Evolutionary conservation across 2,888 invertebrate species (phyloP).

Genomic region (Drosophila neotestacea): DNA sequence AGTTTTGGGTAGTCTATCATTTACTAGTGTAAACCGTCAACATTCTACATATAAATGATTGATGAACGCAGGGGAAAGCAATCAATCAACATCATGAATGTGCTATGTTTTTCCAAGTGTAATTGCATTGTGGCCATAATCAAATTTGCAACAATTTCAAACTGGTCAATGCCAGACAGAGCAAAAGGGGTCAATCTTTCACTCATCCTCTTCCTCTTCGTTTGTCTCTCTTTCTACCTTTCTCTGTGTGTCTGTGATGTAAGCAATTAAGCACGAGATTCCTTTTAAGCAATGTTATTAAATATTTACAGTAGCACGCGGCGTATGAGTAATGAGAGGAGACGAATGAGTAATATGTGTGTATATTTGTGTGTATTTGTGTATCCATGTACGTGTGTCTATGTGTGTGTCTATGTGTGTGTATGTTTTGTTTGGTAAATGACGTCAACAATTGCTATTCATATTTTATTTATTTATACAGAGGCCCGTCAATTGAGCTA

Average conservation of each 20-base stretch:
- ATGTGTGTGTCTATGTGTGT: background rate
- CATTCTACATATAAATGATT: background rate
- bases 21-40: background rate
- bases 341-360: slow-evolving; percentile 11
- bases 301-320: slow-evolving; percentile 47
- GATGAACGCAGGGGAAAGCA: background rate
- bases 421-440: slow-evolving; percentile 8
- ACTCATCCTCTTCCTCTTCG: background rate
- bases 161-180: slow-evolving; percentile 5
- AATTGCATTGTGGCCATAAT: slow-evolving; percentile 3
- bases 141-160: background rate
- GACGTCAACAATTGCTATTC: slow-evolving; percentile 52
- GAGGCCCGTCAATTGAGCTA: slow-evolving; percentile 40
- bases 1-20: background rate
- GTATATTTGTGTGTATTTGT: background rate
- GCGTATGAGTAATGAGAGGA: slow-evolving; percentile 63
- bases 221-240: background rate
- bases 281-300: slow-evolving; percentile 46
- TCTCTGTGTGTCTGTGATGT: slow-evolving; percentile 19
- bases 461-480: slow-evolving; percentile 34
- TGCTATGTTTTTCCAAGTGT: slow-evolving; percentile 17
- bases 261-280: slow-evolving; percentile 40
- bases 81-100: slow-evolving; percentile 2
- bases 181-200: too few species aligned
- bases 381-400: background rate